phyloP scores from a whole-genome alignment of 2,113 vertebrate species.

The Labeo catla region DNA sequence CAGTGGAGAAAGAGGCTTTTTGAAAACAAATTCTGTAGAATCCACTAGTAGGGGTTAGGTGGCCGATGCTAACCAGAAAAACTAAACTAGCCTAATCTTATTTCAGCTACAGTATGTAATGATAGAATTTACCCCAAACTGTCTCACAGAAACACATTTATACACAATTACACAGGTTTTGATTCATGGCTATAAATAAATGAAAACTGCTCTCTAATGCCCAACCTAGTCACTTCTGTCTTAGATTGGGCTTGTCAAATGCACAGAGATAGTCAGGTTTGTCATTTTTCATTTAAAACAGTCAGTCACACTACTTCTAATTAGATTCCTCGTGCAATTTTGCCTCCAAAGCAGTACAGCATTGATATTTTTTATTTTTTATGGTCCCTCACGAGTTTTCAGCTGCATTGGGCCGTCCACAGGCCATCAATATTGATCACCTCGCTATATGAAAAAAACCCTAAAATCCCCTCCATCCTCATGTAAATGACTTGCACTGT shows the following conservation, averaged over 20 bases:
- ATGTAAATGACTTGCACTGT: background rate
- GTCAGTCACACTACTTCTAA: constrained; percentile 45
- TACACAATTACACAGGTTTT: background rate
- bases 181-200: background rate
- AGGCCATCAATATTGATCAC: constrained; percentile 7
- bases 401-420: background rate
- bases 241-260: constrained; percentile 1
- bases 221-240: constrained; percentile 32
- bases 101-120: too few species aligned
- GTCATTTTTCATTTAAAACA: constrained; percentile 35
- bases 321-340: constrained; percentile 45
- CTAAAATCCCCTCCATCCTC: background rate
- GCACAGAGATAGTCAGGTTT: constrained; percentile 29
- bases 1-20: too few species aligned
- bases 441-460: background rate
- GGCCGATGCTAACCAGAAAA: too few species aligned
- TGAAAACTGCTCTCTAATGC: constrained; percentile 24
- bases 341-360: constrained; percentile 33
- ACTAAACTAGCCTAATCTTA: too few species aligned
- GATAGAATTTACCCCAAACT: background rate
- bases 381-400: constrained; percentile 4
- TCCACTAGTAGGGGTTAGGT: too few species aligned
- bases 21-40: too few species aligned
- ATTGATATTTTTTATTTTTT: background rate
- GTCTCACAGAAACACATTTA: background rate